A percentile compares a stretch with the other conserved stretches of the same genome.
Evolutionary conservation across 2,888 invertebrate genomes (phyloP).

Genomic region (Andrena praecox): DNA sequence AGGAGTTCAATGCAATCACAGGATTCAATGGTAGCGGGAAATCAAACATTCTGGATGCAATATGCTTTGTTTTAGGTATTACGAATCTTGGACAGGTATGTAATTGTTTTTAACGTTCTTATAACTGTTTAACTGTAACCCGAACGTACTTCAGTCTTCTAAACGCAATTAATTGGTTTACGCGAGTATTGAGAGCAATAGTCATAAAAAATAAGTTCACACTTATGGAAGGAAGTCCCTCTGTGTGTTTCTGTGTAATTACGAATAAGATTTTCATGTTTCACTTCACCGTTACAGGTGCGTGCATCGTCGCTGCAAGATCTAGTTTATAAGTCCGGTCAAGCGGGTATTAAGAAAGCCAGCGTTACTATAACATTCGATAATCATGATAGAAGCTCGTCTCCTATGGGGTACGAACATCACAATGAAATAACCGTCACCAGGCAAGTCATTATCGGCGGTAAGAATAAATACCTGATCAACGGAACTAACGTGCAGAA

Average conservation of each 20-base stretch:
- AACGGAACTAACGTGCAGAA: constrained; percentile 97
- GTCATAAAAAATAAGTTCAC: no score
- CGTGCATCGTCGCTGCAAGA: constrained; percentile 96
- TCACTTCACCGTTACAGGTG: constrained; percentile 87
- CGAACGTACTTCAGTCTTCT: neutral
- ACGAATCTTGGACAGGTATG: constrained; percentile 95
- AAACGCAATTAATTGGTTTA: neutral
- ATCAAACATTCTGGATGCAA: constrained; percentile 98
- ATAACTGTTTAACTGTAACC: constrained; percentile 8
- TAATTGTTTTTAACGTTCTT: constrained; percentile 56
- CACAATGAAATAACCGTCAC: constrained; percentile 96
- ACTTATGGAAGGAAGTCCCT: no score
- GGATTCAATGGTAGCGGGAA: constrained; percentile 99
- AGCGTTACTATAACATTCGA: constrained; percentile 98
- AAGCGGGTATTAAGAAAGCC: constrained; percentile 97
- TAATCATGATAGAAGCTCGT: constrained; percentile 92
- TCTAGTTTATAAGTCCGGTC: constrained; percentile 98
- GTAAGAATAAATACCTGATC: constrained; percentile 96
- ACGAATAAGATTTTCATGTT: no score
- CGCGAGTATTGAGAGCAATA: neutral
- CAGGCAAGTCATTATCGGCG: constrained; percentile 95
- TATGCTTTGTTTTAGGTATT: constrained; percentile 99
- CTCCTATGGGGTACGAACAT: constrained; percentile 96
- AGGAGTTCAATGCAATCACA: constrained; percentile 98
- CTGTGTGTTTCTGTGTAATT: no score